Evolutionary conservation across 1,140 invertebrate species (phyloP).

Genomic region (Batillaria attramentaria): DNA sequence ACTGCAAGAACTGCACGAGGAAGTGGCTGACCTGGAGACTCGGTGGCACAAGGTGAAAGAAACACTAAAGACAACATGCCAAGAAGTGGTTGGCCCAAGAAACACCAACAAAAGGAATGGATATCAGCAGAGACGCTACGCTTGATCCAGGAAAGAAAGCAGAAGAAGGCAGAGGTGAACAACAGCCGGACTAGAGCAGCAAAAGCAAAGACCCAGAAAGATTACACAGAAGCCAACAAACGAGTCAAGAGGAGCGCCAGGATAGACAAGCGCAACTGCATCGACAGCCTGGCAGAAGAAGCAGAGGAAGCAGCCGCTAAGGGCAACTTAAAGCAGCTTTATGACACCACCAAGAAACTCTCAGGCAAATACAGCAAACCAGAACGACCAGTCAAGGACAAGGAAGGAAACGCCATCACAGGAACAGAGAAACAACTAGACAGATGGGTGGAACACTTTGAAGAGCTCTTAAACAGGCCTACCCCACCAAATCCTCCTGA

Average conservation of each 20-base stretch:
- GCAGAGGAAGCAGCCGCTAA: slow-evolving; percentile 37
- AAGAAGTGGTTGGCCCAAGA: slow-evolving; percentile 40
- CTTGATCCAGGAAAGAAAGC: slow-evolving; percentile 38
- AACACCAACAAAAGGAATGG: slow-evolving; percentile 42
- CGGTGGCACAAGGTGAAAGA: too few relatives aligned
- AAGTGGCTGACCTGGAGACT: slow-evolving; percentile 24
- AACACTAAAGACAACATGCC: slow-evolving; percentile 26
- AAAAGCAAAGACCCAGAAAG: slow-evolving; percentile 37
- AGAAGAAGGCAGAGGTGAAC: slow-evolving; percentile 31
- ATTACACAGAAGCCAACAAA: slow-evolving; percentile 37
- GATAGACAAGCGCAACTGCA: slow-evolving; percentile 39
- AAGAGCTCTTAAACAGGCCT: too few relatives aligned
- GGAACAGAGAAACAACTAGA: too few relatives aligned
- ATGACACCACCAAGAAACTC: slow-evolving; percentile 39
- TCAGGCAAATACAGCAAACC: too few relatives aligned
- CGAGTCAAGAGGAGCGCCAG: slow-evolving; percentile 43
- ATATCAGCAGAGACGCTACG: slow-evolving; percentile 33
- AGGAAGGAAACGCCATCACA: too few relatives aligned
- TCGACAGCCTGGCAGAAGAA: slow-evolving; percentile 42
- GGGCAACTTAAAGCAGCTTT: slow-evolving; percentile 38
- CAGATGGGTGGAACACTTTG: too few relatives aligned
- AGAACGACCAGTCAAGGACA: too few relatives aligned
- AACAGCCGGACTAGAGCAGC: slow-evolving; percentile 37
- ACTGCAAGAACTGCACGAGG: slow-evolving; percentile 33
- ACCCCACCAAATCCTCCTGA: too few relatives aligned